Conservation (phyloP, 2,113 vertebrate species). For the Balaenoptera acutorostrata region DNA sequence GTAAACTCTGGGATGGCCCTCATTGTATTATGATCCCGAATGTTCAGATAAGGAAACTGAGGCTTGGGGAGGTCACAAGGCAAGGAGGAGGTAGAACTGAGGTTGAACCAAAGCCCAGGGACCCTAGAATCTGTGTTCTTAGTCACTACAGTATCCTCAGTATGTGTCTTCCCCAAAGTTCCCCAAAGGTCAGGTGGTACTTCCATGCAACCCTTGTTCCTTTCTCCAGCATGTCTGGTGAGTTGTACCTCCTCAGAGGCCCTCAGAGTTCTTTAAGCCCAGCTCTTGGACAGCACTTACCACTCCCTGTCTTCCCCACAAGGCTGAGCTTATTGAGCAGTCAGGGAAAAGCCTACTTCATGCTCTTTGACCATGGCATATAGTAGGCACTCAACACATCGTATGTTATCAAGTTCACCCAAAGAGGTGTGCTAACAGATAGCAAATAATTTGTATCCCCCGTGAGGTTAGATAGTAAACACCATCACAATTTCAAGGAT, state of each 20-base stretch:
- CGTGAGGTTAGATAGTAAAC: neutral
- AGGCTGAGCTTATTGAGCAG: neutral
- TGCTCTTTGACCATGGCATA: neutral
- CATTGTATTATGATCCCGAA: neutral
- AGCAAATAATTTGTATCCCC: neutral
- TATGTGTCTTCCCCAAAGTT: neutral
- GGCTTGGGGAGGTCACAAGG: neutral
- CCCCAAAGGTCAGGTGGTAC: neutral
- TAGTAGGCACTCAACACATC: neutral
- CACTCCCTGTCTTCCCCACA: neutral
- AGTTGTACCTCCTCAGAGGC: neutral
- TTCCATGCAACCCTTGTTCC: neutral
- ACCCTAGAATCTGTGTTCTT: neutral
- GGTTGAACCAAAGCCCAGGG: neutral
- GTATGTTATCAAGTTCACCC: neutral
- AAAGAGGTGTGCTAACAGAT: neutral
- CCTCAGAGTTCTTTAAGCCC: neutral
- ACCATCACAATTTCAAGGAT: neutral
- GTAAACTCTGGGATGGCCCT: neutral
- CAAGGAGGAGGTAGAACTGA: neutral
- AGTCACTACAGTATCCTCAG: neutral
- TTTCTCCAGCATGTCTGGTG: neutral
- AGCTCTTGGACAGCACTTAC: neutral
- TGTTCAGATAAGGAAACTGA: neutral
- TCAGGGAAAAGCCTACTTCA: neutral